phyloP scores from a whole-genome alignment of 2,113 vertebrate genomes.

The Stercorarius parasiticus region DNA sequence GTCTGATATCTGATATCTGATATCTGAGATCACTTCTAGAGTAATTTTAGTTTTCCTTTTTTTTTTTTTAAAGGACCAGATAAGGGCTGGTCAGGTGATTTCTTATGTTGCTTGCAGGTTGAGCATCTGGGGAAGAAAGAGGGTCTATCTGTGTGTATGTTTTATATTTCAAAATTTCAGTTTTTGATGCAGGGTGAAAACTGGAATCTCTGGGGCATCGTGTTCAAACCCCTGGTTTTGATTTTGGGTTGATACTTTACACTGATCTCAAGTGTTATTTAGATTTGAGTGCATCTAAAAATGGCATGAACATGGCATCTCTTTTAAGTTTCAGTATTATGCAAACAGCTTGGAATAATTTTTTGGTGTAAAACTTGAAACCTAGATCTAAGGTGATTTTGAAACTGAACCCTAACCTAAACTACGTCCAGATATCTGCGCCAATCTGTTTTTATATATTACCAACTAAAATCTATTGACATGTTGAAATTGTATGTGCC shows the following conservation, averaged over 20 bases:
- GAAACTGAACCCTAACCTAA: background rate
- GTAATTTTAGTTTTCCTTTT: background rate
- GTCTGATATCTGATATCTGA: no score
- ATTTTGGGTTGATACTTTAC: background rate
- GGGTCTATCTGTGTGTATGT: background rate
- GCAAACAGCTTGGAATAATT: background rate
- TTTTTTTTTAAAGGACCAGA: background rate
- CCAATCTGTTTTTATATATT: background rate
- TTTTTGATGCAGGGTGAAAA: background rate
- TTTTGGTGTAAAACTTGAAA: background rate
- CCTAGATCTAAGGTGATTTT: background rate
- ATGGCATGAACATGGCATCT: background rate
- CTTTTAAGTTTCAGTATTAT: background rate
- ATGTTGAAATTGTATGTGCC: background rate
- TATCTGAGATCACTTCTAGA: background rate
- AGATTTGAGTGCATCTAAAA: background rate
- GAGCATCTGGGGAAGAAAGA: background rate
- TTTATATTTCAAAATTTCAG: background rate
- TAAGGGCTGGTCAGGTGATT: background rate
- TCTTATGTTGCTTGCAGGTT: background rate
- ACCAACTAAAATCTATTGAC: background rate
- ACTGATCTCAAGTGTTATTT: background rate
- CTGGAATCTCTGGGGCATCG: background rate
- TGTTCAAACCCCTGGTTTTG: background rate
- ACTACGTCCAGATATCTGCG: background rate